Conservation (phyloP, 2,113 vertebrate species). For the Periophthalmus modestus region DNA sequence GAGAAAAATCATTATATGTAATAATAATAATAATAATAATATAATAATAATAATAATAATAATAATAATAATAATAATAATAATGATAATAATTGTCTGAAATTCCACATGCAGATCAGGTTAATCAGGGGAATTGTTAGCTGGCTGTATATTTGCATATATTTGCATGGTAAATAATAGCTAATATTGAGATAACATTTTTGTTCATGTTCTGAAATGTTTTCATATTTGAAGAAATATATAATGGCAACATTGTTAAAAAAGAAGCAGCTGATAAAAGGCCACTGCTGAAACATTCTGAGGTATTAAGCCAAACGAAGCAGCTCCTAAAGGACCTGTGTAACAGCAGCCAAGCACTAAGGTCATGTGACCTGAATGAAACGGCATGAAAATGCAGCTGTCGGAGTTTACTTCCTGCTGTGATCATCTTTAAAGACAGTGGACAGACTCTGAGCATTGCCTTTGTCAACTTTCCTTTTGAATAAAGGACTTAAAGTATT, state of each 20-base stretch:
- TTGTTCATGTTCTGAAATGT: neutral
- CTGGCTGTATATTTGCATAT: neutral
- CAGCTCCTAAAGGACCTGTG: slow-evolving; percentile 13
- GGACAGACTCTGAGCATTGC: slow-evolving; percentile 22
- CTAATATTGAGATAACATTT: neutral
- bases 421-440: slow-evolving; percentile 37
- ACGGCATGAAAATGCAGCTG: slow-evolving; percentile 57
- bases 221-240: neutral
- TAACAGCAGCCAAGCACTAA: slow-evolving; percentile 63
- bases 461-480: slow-evolving; percentile 46
- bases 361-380: slow-evolving; percentile 58
- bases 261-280: slow-evolving; percentile 44
- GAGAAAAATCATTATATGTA: neutral
- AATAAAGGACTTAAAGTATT: slow-evolving; percentile 1
- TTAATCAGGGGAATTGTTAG: neutral
- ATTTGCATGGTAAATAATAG: neutral
- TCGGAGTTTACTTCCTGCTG: slow-evolving; percentile 35
- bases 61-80: too few species aligned
- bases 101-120: neutral
- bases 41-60: too few species aligned
- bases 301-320: slow-evolving; percentile 59
- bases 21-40: neutral
- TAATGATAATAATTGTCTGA: neutral
- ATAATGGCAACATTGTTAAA: slow-evolving; percentile 11
- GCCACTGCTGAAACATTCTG: slow-evolving; percentile 56